phyloP scores from a whole-genome alignment of 1,140 invertebrate species.

The Lethocerus indicus region DNA sequence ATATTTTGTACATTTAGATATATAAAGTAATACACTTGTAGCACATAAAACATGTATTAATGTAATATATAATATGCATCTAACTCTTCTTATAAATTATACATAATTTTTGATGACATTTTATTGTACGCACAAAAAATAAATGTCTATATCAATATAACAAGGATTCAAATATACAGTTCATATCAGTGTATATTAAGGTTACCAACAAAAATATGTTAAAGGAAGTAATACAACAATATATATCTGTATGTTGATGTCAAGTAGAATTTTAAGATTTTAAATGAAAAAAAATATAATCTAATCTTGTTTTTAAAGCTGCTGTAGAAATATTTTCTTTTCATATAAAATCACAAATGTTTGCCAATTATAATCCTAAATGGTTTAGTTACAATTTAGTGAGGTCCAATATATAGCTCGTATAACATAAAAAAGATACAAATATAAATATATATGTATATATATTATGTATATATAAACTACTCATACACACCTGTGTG shows the following conservation, averaged over 20 bases:
- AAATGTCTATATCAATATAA: neutral
- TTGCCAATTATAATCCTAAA: conserved; percentile 3
- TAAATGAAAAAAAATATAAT: too few relatives aligned
- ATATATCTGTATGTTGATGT: neutral
- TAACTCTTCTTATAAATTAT: neutral
- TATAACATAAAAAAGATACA: neutral
- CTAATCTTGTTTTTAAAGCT: too few relatives aligned
- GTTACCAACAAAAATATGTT: neutral
- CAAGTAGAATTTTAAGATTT: too few relatives aligned
- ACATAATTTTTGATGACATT: neutral
- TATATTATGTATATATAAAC: neutral
- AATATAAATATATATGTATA: conserved; percentile 1
- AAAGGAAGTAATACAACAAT: neutral
- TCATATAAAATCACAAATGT: conserved; percentile 1
- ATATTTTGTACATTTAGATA: conserved; percentile 8
- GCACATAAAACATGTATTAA: conserved; percentile 10
- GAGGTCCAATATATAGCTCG: neutral
- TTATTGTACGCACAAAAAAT: conserved; percentile 8
- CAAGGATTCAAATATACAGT: neutral
- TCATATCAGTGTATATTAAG: neutral
- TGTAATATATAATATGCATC: neutral
- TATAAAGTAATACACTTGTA: conserved; percentile 8
- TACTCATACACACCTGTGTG: conserved; percentile 1
- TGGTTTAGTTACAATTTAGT: neutral
- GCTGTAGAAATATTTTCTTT: too few relatives aligned